These are phyloP conservation scores for Odontomyia ornata DNA, from an alignment of 2,888 invertebrate genomes.

Conservation along the genomic window DNA sequence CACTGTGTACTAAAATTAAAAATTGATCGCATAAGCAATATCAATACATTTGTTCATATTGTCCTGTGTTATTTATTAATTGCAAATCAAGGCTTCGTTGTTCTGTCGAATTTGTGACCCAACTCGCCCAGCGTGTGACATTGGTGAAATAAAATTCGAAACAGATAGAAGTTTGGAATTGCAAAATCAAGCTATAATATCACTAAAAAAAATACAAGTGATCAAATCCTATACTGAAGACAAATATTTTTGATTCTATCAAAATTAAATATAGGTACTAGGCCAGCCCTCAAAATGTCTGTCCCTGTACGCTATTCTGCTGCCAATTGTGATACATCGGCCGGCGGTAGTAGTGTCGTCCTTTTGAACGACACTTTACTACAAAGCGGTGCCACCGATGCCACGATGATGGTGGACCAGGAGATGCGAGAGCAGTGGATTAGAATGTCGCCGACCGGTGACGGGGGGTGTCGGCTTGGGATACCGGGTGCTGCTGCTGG, in stretches of 20 bases:
- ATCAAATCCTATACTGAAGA: neutral
- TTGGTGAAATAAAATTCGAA: constrained; percentile 14
- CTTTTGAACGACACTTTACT: constrained; percentile 13
- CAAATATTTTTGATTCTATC: constrained; percentile 33
- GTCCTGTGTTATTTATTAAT: neutral
- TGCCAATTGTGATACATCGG: constrained; percentile 61
- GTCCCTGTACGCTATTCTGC: constrained; percentile 66
- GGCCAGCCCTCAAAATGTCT: constrained; percentile 66
- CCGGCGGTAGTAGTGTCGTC: constrained; percentile 53
- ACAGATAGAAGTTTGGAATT: constrained; percentile 41
- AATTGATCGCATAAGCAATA: constrained; percentile 12
- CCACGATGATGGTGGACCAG: constrained; percentile 51
- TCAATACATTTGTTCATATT: constrained; percentile 4
- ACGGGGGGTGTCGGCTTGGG: constrained; percentile 71
- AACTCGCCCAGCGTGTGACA: neutral
- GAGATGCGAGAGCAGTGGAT: constrained; percentile 63
- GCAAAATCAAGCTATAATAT: constrained; percentile 37
- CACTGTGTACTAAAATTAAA: constrained; percentile 40
- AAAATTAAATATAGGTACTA: constrained; percentile 60
- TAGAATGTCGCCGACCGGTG: constrained; percentile 54
- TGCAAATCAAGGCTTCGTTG: constrained; percentile 35
- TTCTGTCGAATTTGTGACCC: constrained; percentile 17
- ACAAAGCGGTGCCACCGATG: constrained; percentile 14
- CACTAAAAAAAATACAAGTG: neutral
- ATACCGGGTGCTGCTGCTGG: constrained; percentile 71